Evolutionary conservation across 2,888 invertebrate species (phyloP).

Genomic region (Agrochola litura): DNA sequence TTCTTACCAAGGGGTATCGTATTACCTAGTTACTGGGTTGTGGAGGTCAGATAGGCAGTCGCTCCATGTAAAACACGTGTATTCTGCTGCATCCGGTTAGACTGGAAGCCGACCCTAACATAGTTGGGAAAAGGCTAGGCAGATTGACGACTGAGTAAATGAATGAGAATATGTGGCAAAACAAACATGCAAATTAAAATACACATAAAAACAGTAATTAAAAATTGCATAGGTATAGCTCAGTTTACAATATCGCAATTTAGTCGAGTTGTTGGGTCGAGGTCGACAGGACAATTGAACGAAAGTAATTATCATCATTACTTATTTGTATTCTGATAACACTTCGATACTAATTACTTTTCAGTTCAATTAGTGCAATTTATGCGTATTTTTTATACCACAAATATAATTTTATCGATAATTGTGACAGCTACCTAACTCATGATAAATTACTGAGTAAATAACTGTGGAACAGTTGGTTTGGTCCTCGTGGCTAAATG

Average conservation of each 20-base stretch:
- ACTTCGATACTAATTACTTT: conserved; percentile 23
- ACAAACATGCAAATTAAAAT: neutral
- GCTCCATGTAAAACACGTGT: no score
- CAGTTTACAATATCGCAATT: neutral
- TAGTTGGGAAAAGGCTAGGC: no score
- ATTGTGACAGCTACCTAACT: neutral
- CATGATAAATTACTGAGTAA: neutral
- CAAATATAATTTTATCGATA: neutral
- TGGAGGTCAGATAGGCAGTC: no score
- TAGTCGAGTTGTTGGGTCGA: neutral
- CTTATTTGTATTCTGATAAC: conserved; percentile 8
- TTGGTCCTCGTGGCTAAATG: neutral
- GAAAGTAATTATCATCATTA: conserved; percentile 14
- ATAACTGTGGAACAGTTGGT: neutral
- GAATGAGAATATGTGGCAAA: neutral
- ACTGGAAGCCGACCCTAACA: no score
- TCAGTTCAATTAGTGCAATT: conserved; percentile 22
- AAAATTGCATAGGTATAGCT: neutral
- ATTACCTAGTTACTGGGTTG: no score
- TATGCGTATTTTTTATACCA: neutral
- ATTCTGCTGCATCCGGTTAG: no score
- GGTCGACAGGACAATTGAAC: conserved; percentile 3
- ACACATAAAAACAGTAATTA: neutral
- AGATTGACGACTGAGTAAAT: neutral
- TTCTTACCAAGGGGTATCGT: no score